Evolutionary conservation across 2,888 invertebrate species (phyloP).

Genomic region (Chymomyza amoena): DNA sequence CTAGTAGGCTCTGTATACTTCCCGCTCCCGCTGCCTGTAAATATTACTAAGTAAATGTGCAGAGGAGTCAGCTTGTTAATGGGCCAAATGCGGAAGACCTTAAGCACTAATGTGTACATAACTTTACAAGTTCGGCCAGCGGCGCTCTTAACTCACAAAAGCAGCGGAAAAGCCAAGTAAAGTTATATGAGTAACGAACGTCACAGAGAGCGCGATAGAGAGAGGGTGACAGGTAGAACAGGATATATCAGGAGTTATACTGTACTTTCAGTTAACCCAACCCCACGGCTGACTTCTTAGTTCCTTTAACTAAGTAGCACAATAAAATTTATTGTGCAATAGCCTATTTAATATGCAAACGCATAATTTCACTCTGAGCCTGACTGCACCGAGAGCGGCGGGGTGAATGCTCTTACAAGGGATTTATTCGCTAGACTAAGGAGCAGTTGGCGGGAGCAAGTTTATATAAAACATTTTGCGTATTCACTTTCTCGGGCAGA

Average conservation of each 20-base stretch:
- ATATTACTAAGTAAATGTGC: slow-evolving; percentile 3
- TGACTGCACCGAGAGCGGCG: not conserved
- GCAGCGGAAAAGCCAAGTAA: slow-evolving; percentile 5
- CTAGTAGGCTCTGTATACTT: not conserved
- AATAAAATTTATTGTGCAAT: slow-evolving; percentile 42
- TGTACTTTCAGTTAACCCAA: not conserved
- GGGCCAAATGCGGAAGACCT: slow-evolving; percentile 25
- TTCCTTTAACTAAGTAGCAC: slow-evolving; percentile 10
- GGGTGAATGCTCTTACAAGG: not conserved
- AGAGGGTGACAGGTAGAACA: not conserved
- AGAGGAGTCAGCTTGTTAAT: slow-evolving; percentile 34
- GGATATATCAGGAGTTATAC: not conserved
- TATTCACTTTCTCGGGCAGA: too few species aligned
- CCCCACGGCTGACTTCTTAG: not conserved
- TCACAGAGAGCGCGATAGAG: not conserved
- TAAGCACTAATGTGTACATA: slow-evolving; percentile 11
- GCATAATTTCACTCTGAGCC: slow-evolving; percentile 50
- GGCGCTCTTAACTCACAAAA: slow-evolving; percentile 10
- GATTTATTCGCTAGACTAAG: not conserved
- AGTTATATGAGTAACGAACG: not conserved
- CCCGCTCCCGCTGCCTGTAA: not conserved
- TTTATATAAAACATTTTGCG: too few species aligned
- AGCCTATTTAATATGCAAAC: slow-evolving; percentile 69
- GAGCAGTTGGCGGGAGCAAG: too few species aligned
- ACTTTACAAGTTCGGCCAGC: not conserved